Evolutionary conservation across 2,113 vertebrate species (phyloP).

Genomic region (Chionomys nivalis): DNA sequence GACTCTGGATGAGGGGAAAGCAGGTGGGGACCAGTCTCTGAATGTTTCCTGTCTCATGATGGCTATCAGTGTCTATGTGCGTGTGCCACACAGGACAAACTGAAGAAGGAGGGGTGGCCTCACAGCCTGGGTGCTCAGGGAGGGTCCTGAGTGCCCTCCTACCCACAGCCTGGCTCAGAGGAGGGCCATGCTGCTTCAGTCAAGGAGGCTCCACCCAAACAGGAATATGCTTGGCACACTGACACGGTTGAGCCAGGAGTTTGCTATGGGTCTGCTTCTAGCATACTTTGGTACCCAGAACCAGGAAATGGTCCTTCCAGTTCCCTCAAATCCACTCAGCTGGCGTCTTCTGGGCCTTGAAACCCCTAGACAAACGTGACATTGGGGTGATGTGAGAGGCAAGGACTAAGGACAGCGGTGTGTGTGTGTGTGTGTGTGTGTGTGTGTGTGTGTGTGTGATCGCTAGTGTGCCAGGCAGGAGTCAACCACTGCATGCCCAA

Average conservation of each 20-base stretch:
- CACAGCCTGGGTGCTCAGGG: background rate
- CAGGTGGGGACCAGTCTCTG: background rate
- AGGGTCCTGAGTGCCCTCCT: background rate
- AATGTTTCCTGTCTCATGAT: slow-evolving; percentile 60
- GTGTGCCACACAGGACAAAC: fast-evolving
- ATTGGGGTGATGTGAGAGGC: no score
- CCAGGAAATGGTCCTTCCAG: background rate
- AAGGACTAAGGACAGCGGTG: background rate
- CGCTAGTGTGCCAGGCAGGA: background rate
- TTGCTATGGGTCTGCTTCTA: fast-evolving
- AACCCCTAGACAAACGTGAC: background rate
- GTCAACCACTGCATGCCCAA: background rate
- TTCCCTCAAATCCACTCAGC: background rate
- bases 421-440: background rate
- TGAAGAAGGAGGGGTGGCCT: no score
- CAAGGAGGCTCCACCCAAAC: fast-evolving
- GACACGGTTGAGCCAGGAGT: background rate
- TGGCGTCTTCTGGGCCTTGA: background rate
- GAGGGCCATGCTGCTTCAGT: background rate
- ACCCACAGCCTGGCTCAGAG: no score
- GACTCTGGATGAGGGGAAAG: slow-evolving; percentile 49
- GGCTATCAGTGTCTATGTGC: background rate
- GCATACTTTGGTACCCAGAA: background rate
- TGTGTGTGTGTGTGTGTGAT: background rate
- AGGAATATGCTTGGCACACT: background rate